These are phyloP conservation scores for Sphaeridia pumilis DNA, from an alignment of 2,888 invertebrate species.

Conservation along the genomic window DNA sequence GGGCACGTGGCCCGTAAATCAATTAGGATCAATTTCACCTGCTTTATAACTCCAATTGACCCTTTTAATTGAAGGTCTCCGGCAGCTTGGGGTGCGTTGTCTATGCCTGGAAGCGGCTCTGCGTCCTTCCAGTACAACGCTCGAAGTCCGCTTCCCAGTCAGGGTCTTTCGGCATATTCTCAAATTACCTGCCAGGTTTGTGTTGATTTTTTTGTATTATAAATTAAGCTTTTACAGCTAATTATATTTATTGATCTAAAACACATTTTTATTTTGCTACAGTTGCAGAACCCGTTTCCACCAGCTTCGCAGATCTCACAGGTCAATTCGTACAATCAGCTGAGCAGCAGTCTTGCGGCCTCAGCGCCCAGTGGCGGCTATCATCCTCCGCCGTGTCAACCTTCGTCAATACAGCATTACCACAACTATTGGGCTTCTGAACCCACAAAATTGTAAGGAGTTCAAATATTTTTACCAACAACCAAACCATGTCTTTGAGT, in stretches of 20 bases:
- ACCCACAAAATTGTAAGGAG: conserved; percentile 26
- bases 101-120: conserved; percentile 17
- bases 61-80: conserved; percentile 9
- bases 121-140: conserved; percentile 24
- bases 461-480: not conserved
- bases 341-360: conserved; percentile 21
- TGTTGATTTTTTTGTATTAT: not conserved
- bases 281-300: conserved; percentile 33
- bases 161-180: conserved; percentile 27
- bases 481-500: too few relatives aligned
- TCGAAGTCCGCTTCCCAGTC: conserved; percentile 18
- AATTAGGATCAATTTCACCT: not conserved
- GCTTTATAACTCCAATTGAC: too few relatives aligned
- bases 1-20: not conserved
- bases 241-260: not conserved
- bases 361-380: conserved; percentile 8
- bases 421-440: conserved; percentile 33
- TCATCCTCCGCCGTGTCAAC: conserved; percentile 18
- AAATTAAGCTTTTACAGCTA: not conserved
- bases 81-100: conserved; percentile 20
- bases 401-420: conserved; percentile 20
- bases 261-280: conserved; percentile 9
- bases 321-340: conserved; percentile 32
- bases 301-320: conserved; percentile 27
- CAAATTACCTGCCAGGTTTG: conserved; percentile 28